Evolutionary conservation across 2,113 vertebrate genomes (phyloP).

Genomic region (Brachypteracias leptosomus): DNA sequence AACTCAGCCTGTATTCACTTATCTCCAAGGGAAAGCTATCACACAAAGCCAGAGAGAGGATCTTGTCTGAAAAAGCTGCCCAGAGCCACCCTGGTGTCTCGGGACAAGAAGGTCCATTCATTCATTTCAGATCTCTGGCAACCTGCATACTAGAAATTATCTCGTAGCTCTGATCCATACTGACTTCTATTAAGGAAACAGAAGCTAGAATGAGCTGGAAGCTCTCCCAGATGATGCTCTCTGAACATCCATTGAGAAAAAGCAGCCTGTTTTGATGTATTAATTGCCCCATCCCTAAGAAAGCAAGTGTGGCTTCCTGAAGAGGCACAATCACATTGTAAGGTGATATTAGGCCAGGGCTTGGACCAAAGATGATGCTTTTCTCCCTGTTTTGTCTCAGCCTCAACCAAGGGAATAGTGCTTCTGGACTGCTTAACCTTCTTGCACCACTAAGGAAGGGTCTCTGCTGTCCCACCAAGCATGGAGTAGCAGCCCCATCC

Average conservation of each 20-base stretch:
- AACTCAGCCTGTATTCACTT: not conserved
- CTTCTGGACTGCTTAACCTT: not conserved
- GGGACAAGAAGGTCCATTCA: not conserved
- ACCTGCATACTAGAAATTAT: not conserved
- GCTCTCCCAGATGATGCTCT: constrained; percentile 11
- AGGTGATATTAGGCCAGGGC: not conserved
- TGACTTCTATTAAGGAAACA: constrained; percentile 34
- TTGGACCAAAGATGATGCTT: not conserved
- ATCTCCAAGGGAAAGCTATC: not conserved
- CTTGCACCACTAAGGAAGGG: not conserved
- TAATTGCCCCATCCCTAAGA: not conserved
- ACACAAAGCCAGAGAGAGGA: not conserved
- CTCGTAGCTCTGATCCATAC: not conserved
- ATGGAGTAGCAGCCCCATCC: not conserved
- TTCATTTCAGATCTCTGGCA: not conserved
- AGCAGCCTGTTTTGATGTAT: not conserved
- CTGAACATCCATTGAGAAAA: constrained; percentile 19
- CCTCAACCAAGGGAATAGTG: not conserved
- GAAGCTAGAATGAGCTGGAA: constrained; percentile 42
- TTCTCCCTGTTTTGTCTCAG: not conserved
- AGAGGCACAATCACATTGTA: not conserved
- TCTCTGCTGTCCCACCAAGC: not conserved
- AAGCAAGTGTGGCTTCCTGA: not conserved
- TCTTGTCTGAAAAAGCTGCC: not conserved
- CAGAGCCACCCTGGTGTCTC: not conserved